Evolutionary conservation across 2,113 vertebrate species (phyloP).

Genomic region (Thamnophis sirtalis): DNA sequence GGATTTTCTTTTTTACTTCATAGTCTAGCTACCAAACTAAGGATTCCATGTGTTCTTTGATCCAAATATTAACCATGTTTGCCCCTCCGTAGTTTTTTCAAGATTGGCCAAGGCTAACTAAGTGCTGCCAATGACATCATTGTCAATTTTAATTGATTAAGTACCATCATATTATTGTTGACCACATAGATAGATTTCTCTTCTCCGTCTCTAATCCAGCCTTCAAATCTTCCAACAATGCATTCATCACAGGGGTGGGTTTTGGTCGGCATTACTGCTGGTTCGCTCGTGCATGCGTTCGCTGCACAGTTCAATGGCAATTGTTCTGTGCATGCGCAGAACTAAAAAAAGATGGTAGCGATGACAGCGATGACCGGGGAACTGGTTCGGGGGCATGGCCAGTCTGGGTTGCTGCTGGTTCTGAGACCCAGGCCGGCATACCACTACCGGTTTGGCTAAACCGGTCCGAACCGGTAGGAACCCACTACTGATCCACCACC

Average conservation of each 20-base stretch:
- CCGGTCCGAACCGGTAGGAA: too few species aligned
- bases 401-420: too few species aligned
- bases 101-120: not conserved
- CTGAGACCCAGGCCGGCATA: too few species aligned
- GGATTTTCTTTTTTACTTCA: not conserved
- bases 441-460: too few species aligned
- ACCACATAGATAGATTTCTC: not conserved
- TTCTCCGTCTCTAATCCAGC: not conserved
- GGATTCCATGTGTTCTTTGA: not conserved
- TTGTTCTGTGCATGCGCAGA: too few species aligned
- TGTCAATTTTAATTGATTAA: not conserved
- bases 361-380: too few species aligned
- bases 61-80: not conserved
- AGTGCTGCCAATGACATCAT: not conserved
- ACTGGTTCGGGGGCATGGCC: too few species aligned
- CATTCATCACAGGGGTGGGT: not conserved
- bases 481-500: too few species aligned
- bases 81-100: not conserved
- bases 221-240: not conserved
- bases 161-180: not conserved
- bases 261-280: too few species aligned
- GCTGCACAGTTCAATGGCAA: too few species aligned
- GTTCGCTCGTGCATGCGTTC: too few species aligned
- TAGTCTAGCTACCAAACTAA: not conserved
- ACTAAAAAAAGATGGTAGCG: too few species aligned